These are phyloP conservation scores for Hipposideros larvatus DNA, from an alignment of 2,797 vertebrate species.

Conservation along the genomic window DNA sequence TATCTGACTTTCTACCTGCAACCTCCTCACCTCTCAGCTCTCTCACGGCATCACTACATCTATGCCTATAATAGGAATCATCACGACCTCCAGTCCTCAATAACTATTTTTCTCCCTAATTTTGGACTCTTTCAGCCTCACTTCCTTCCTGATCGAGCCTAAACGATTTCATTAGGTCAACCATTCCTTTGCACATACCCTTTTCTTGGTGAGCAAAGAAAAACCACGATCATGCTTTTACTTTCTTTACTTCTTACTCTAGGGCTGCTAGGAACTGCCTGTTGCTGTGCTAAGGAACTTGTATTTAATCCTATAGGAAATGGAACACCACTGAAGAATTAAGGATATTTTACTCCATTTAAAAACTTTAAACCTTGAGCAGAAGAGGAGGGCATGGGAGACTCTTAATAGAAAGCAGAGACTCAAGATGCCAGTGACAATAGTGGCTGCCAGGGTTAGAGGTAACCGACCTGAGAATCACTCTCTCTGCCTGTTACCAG, in stretches of 20 bases:
- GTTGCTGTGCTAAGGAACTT: neutral
- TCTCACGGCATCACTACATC: neutral
- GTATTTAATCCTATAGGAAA: slow-evolving; percentile 10
- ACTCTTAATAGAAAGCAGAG: slow-evolving; percentile 1
- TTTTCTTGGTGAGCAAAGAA: slow-evolving; percentile 33
- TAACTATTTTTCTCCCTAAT: slow-evolving; percentile 1
- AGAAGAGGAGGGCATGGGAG: neutral
- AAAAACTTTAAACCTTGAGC: slow-evolving; percentile 4
- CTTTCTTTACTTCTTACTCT: neutral
- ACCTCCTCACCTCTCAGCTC: neutral
- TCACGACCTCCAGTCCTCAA: neutral
- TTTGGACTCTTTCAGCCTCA: neutral
- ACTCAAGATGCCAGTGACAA: neutral
- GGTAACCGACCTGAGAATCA: neutral
- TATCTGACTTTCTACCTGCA: neutral
- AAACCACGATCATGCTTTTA: slow-evolving; percentile 13
- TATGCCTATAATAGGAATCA: neutral
- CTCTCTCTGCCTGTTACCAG: neutral
- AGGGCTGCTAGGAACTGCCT: neutral
- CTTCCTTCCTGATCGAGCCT: neutral
- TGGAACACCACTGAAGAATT: neutral
- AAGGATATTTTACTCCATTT: neutral
- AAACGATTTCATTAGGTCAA: neutral
- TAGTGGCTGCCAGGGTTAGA: neutral
- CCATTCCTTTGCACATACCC: neutral